Base-by-base conservation (phyloP, 64 coral and sea anemone genomes). In the Astreopora myriophthalma region DNA sequence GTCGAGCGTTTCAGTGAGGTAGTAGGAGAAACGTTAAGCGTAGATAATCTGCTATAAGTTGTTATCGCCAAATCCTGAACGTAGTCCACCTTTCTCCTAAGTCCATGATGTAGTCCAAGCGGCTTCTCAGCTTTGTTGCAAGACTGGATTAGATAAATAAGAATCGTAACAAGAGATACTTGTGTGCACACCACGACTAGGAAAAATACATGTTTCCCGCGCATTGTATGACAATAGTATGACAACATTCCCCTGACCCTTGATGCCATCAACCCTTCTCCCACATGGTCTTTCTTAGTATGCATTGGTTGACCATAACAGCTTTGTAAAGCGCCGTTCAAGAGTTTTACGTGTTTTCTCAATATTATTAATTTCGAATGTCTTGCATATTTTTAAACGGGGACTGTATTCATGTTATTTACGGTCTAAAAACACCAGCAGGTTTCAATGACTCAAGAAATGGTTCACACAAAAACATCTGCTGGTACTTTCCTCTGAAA, bases 331-430 rank as follows among this genome's bases (percentile, higher is more conserved):
- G 79, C 79, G 57, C 57, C 79, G 8, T 83, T 36, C 79, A 83
- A 83, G 57, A 29, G 61, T 25, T 60, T 8, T 70, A 16, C 12
- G 19, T 80, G 17, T 80, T 19, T 16, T 60, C 1, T 19, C 49
- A 22, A 60, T 22, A 34, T n/a, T 63, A 22, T 31, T 16, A 83
- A 37, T 13, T 8, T 4, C 26, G 34, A 78, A 78, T 83, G 22
- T 83, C 33, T 63, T 19, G 57, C 20, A 83, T 83, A 38, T 64
- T 64, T 83, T 52, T 0, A n/a, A 83, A 60, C 79, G 57, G 79
- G 79, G 79, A 83, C 25, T 83, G 52, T 4, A 83, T 83, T 83
- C 55, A 83, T 27, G 9, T n/a, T 64, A 38, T 35, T 64, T 55
- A 83, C 79, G 52, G 55, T 37, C 31, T 33, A 23, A 33, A 23